phyloP scores from a whole-genome alignment of 2,797 vertebrate species.

The Zalophus californianus region DNA sequence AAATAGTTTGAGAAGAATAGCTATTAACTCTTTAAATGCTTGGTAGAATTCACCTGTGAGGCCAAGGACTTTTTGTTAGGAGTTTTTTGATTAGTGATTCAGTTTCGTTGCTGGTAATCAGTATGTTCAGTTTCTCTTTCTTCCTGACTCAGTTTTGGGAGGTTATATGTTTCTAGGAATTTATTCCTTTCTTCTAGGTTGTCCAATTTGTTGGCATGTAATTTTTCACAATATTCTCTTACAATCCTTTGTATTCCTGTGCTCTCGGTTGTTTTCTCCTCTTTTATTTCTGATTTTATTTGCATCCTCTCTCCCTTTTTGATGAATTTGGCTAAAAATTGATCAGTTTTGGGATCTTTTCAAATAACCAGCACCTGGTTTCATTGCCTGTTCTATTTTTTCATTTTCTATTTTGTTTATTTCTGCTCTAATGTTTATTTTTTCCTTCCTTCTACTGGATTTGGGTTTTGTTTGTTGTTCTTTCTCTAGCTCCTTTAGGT shows the following conservation, averaged over 20 bases:
- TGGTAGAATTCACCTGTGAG: not conserved
- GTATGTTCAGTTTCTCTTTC: not conserved
- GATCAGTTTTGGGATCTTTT: not conserved
- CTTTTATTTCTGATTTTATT: not conserved
- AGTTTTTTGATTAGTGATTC: not conserved
- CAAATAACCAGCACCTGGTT: not conserved
- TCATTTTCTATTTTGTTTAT: not conserved
- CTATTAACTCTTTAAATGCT: not conserved
- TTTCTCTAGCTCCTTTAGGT: not conserved
- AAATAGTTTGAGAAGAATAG: not conserved
- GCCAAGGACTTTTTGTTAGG: not conserved
- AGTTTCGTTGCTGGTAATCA: not conserved
- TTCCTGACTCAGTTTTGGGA: not conserved
- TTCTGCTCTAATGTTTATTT: not conserved
- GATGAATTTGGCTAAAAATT: not conserved
- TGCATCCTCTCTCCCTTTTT: not conserved
- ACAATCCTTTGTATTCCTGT: not conserved
- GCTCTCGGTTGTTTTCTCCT: not conserved
- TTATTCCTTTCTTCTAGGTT: not conserved
- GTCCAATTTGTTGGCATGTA: not conserved
- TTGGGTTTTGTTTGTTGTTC: not conserved
- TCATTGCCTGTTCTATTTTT: not conserved
- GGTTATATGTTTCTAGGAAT: not conserved
- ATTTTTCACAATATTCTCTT: not conserved
- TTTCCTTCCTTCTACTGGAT: not conserved